Evolutionary conservation across 2,797 vertebrate genomes (phyloP).

Genomic region (Onychomys leucogaster): DNA sequence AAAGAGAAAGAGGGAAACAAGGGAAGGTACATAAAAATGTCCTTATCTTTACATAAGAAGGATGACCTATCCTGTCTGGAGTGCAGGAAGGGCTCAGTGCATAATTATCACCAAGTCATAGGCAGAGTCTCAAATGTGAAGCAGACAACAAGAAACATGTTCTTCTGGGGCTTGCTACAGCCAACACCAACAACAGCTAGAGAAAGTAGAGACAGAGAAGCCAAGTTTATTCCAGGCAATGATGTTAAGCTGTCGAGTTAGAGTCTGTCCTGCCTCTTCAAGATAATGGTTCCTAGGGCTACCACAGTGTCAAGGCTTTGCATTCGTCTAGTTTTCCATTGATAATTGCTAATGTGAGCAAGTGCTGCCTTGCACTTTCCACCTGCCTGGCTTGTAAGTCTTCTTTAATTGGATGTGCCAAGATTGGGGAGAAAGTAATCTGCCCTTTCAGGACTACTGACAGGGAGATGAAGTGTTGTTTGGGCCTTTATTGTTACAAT

Average conservation of each 20-base stretch:
- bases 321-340: conserved; percentile 86
- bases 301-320: conserved; percentile 85
- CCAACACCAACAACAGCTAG: not conserved
- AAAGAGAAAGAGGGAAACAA: not conserved
- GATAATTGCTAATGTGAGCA: conserved; percentile 90
- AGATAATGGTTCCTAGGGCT: conserved; percentile 85
- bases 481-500: conserved; percentile 86
- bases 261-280: conserved; percentile 78
- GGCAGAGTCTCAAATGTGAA: conserved; percentile 8
- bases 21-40: not conserved
- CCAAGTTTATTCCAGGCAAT: conserved; percentile 79
- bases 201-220: conserved; percentile 63
- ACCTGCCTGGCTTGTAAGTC: conserved; percentile 87
- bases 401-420: conserved; percentile 90
- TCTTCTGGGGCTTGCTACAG: not conserved
- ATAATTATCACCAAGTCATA: not conserved
- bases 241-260: conserved; percentile 87
- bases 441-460: conserved; percentile 88
- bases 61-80: not conserved
- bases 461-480: conserved; percentile 88
- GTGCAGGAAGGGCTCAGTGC: not conserved
- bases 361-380: conserved; percentile 88
- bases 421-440: conserved; percentile 89
- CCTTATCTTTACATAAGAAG: not conserved
- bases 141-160: not conserved